Evolutionary conservation across 2,888 invertebrate genomes (phyloP).

Genomic region (Tigriopus californicus): DNA sequence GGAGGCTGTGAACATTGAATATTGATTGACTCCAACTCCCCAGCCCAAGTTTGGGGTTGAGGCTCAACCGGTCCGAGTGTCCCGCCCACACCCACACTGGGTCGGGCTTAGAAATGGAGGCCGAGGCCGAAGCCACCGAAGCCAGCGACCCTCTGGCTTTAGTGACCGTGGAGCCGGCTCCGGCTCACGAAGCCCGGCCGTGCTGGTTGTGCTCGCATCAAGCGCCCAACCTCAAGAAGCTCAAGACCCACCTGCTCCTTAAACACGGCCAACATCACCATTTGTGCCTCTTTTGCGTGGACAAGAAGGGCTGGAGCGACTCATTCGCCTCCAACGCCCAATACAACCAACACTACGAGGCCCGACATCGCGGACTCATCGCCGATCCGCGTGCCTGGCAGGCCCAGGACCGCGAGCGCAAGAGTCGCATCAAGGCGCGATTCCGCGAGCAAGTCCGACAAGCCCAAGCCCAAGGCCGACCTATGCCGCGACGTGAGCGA

Average conservation of each 20-base stretch:
- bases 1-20: no score
- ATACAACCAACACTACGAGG: constrained; percentile 4
- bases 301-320: constrained; percentile 4
- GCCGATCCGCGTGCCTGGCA: background rate
- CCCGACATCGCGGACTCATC: background rate
- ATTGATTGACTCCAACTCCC: no score
- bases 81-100: no score
- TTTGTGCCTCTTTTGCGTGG: constrained; percentile 26
- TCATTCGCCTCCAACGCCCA: background rate
- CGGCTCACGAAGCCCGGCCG: background rate
- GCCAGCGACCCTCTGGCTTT: no score
- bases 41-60: no score
- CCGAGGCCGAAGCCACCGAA: no score
- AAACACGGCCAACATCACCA: background rate
- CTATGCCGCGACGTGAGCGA: background rate
- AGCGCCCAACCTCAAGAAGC: background rate
- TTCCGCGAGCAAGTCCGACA: background rate
- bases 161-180: no score
- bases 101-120: no score
- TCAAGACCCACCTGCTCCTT: constrained; percentile 1
- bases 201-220: background rate
- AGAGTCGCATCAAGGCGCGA: background rate
- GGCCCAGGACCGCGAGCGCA: background rate
- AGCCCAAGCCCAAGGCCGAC: background rate
- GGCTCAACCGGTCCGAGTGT: no score